Conservation (phyloP, 2,113 vertebrate species). For the Dendrocopos noguchii region DNA sequence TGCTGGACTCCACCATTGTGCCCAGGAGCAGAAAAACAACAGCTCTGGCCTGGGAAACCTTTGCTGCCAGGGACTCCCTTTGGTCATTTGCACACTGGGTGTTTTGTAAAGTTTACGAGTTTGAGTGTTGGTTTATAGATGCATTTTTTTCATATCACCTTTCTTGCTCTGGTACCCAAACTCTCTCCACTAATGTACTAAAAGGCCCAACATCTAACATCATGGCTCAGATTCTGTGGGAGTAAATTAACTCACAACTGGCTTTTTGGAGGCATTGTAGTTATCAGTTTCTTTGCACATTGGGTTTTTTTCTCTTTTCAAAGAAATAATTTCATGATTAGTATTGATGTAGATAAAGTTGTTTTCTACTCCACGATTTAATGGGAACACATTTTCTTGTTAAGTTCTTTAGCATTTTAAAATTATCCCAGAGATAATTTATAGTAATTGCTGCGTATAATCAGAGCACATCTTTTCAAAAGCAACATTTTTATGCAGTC, state of each 20-base stretch:
- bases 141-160: background rate
- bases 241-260: background rate
- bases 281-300: background rate
- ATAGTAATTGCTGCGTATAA: conserved; percentile 11
- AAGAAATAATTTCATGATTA: background rate
- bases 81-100: background rate
- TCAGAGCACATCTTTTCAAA: background rate
- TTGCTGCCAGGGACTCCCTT: accelerated
- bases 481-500: background rate
- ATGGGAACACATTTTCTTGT: background rate
- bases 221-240: background rate
- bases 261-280: background rate
- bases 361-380: background rate
- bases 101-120: background rate
- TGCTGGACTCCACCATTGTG: background rate
- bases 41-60: no score
- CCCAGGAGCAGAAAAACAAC: background rate
- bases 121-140: accelerated
- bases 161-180: background rate
- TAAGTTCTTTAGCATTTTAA: background rate
- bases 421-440: background rate
- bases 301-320: background rate
- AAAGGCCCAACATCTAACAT: background rate
- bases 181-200: background rate
- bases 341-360: background rate